These are phyloP conservation scores for Tringa solitaria DNA, from an alignment of 2,113 vertebrate genomes.

Conservation along the genomic window DNA sequence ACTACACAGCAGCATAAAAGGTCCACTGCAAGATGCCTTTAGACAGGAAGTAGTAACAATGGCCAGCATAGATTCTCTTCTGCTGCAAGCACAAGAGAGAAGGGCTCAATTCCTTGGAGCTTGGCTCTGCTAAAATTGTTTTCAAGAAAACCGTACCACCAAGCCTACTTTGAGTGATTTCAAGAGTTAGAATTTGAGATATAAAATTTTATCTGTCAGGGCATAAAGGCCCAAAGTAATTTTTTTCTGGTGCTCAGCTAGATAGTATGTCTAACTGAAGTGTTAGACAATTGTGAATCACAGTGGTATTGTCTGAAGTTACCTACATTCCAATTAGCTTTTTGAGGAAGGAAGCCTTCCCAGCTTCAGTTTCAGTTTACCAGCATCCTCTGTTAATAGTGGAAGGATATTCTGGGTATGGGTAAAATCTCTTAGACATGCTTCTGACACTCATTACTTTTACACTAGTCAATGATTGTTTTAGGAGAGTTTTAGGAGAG, in stretches of 20 bases:
- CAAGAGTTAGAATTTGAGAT: not conserved
- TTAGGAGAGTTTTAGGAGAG: not conserved
- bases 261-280: rapidly evolving
- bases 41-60: not conserved
- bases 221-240: not conserved
- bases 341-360: not conserved
- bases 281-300: not conserved
- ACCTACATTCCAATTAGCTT: rapidly evolving
- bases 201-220: not conserved
- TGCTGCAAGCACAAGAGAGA: not conserved
- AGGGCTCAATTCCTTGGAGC: not conserved
- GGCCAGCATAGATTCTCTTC: not conserved
- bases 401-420: rapidly evolving
- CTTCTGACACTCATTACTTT: not conserved
- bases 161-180: not conserved
- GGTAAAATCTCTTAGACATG: not conserved
- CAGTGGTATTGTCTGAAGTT: not conserved
- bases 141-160: not conserved
- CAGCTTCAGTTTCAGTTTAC: not conserved
- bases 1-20: not conserved
- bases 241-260: not conserved
- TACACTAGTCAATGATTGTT: not conserved
- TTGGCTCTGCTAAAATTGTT: not conserved
- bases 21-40: not conserved
- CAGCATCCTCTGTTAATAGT: not conserved